Conservation (phyloP, 2,888 invertebrate species). For the Pseudeuparius sepicola region DNA sequence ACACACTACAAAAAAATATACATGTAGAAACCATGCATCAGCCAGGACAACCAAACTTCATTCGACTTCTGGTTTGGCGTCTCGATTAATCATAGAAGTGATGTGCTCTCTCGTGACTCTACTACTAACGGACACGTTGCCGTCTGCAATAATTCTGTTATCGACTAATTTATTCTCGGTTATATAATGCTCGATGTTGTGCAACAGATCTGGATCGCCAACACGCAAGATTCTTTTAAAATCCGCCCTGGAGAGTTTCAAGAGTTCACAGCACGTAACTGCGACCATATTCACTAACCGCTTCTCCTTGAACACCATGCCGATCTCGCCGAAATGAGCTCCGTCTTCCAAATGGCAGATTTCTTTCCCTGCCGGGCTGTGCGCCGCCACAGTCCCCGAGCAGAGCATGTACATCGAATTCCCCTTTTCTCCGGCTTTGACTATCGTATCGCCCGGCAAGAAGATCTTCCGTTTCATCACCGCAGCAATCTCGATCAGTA, state of each 20-base stretch:
- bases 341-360: slow-evolving; percentile 1
- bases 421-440: neutral
- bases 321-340: slow-evolving; percentile 1
- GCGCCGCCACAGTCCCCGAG: neutral
- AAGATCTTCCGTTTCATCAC: neutral
- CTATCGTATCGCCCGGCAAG: slow-evolving; percentile 1
- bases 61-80: too few species aligned
- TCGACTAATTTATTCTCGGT: too few species aligned
- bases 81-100: too few species aligned
- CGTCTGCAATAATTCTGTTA: too few species aligned
- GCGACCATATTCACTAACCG: neutral
- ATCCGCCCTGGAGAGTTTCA: neutral
- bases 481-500: neutral
- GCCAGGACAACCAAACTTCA: too few species aligned
- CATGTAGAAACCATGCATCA: too few species aligned
- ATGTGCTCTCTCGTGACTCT: too few species aligned
- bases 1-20: too few species aligned
- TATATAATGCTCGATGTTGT: too few species aligned
- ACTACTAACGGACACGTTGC: too few species aligned
- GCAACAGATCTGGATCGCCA: too few species aligned
- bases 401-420: neutral
- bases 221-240: too few species aligned
- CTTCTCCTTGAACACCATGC: neutral
- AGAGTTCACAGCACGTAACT: neutral
- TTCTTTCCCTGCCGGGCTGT: neutral